Evolutionary conservation across 2,888 invertebrate genomes (phyloP), one percentile per base, ranked within the genome.

Genomic region (Stenchaetothrips biformis): DNA sequence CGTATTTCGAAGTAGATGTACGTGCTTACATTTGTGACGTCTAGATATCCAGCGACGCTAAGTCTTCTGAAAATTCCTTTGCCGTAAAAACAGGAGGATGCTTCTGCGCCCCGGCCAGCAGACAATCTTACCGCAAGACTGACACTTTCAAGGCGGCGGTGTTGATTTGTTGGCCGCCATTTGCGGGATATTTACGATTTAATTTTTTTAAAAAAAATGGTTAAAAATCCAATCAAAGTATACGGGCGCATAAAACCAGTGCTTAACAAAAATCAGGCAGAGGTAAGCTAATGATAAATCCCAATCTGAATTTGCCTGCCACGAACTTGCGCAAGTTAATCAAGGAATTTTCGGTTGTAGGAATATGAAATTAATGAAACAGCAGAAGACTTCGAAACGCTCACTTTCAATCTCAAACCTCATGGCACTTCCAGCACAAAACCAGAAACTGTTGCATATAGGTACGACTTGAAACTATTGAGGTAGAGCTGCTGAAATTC

Each of bases 161-260:
- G 67, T 74, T 25, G 67, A 59, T 59, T 74, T 74, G 67, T 74
- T 74, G 67, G 67, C 67, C 67, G 67, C 67, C 67, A 74, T 74
- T 21, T 11, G 21, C 25, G 21, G 25, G 21, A 25, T 74, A 21
- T 21, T 74, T 74, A 25, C 25, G 7, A 77, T 7, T 67, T 18
- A 77, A 27, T 67, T 18, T 8, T 11, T 80, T n/a, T 79, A 77
- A 80, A 79, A 81, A 84, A 83, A 81, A 88, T 88, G 87, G 86
- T 87, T 37, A 86, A 85, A 82, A 87, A 87, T 83, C 83, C 86
- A 27, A 88, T 88, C 81, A 87, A 87, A 85, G 87, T 88, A 7
- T 88, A 85, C 82, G 87, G 87, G 4, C 85, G 88, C 81, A 80
- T 88, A n/a, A 88, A 86, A 83, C 85, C 84, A 18, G 84, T 74